Conservation (phyloP, 2,797 vertebrate species). For the Galagoides demidoff region DNA sequence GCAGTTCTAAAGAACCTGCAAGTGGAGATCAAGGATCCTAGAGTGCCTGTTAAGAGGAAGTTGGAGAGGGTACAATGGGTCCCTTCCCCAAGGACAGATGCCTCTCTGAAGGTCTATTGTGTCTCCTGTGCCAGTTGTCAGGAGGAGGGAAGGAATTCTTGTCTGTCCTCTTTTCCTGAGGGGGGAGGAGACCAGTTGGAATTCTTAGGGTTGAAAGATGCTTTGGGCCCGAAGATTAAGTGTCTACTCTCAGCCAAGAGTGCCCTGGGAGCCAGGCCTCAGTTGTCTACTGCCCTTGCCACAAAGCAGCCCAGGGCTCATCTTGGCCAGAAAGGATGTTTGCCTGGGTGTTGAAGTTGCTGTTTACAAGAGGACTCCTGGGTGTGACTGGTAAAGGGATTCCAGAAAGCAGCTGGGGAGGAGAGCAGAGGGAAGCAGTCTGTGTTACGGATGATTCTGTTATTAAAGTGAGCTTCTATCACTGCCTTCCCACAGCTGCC, state of each 20-base stretch:
- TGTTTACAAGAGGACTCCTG: constrained; percentile 68
- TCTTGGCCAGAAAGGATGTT: constrained; percentile 16
- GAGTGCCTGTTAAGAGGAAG: not conserved
- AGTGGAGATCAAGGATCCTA: not conserved
- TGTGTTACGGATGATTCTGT: constrained; percentile 43
- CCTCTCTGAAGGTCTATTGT: constrained; percentile 43
- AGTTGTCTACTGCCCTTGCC: not conserved
- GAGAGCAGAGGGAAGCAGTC: not conserved
- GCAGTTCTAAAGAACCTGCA: not conserved
- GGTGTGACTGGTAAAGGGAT: constrained; percentile 69
- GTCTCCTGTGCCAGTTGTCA: constrained; percentile 47
- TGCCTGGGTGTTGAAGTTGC: constrained; percentile 46
- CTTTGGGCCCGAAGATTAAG: not conserved
- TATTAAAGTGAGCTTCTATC: constrained; percentile 41
- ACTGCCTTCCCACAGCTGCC: constrained; percentile 70
- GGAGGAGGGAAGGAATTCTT: constrained; percentile 34
- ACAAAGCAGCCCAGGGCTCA: not conserved
- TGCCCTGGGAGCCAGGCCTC: not conserved
- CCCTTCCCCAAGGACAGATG: constrained; percentile 10
- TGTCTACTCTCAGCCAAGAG: not conserved
- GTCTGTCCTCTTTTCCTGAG: not conserved
- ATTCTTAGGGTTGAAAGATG: not conserved
- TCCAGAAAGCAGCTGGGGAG: constrained; percentile 76
- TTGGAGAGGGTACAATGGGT: not conserved
- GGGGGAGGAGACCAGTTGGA: not conserved